Base-by-base conservation (phyloP, 2,797 vertebrate genomes). In the Buceros bicornis region DNA sequence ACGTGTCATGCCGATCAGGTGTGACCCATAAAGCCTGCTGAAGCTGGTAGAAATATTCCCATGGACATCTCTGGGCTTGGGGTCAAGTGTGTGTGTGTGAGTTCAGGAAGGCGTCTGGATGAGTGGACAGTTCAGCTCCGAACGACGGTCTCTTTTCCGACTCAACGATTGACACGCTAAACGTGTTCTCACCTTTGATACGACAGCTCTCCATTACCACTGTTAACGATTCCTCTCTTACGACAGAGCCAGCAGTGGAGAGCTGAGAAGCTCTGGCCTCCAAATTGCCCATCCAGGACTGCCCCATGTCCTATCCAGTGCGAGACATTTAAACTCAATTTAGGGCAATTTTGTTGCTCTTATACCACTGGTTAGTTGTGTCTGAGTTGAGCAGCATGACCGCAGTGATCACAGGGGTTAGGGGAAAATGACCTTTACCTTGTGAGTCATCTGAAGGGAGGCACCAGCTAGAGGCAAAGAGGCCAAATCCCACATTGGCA, bases 281-380 rank as follows among this genome's bases (percentile, higher is more conserved):
- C 62, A 31, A 18, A 84, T 51, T 10, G 12, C 1, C 9, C 3
- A 3, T 6, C 26, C 22, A 51, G 51, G 16, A 29, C 9, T 21
- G 14, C 4, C 5, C 22, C 11, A 24, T 19, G 4, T 35, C 5
- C 8, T 16, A 8, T 57, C 13, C 1, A 1, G 16, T 8, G 3
- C 29, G 12, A 87, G 42, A 1, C 5, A 37, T 82, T 89, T 57
- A 35, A 26, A 65, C 8, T 4, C 5, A 25, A 5, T 25, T 50
- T n/a, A 42, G 8, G 22, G 14, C 2, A 73, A 26, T 76, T 81
- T 56, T 66, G 4, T 45, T 47, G 11, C 28, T 62, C 22, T 60
- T 74, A 42, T 13, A 29, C 12, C 5, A 42, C 12, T 45, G 11
- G 5, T 53, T 66, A 45, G 3, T 3, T 78, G 16, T 42, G 33